A percentile compares a stretch with the other conserved stretches of the same genome.
These are phyloP conservation scores for Andrena chrysosceles DNA, from an alignment of 2,888 invertebrate species.

Conservation along the genomic window DNA sequence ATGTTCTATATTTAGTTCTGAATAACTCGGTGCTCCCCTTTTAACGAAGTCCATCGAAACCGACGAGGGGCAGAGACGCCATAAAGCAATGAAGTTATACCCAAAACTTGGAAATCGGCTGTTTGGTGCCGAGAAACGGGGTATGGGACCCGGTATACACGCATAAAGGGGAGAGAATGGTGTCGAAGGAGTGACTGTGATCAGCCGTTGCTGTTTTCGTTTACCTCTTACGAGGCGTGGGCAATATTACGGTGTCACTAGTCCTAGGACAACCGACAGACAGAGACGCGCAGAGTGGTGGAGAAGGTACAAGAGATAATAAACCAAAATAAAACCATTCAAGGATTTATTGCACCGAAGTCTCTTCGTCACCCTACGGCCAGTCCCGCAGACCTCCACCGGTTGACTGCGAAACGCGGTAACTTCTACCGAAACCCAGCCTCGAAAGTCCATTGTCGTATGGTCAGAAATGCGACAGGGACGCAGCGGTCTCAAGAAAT, in stretches of 20 bases:
- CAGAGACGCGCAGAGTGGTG: background rate
- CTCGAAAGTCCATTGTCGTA: slow-evolving; percentile 33
- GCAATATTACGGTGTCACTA: slow-evolving; percentile 40
- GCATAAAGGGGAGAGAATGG: slow-evolving; percentile 28
- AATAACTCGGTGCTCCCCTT: background rate
- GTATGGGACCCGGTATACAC: background rate
- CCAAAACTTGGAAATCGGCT: slow-evolving; percentile 35
- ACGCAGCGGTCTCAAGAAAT: background rate
- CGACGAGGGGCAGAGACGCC: background rate
- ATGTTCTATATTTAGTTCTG: background rate
- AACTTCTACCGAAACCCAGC: slow-evolving; percentile 35
- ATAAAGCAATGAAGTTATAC: slow-evolving; percentile 54
- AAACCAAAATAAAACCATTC: slow-evolving; percentile 77
- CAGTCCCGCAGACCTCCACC: slow-evolving; percentile 1
- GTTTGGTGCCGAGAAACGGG: background rate
- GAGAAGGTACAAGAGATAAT: slow-evolving; percentile 44
- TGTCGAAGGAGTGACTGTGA: background rate
- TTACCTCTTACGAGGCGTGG: slow-evolving; percentile 26
- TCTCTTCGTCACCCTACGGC: slow-evolving; percentile 30
- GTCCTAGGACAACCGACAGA: background rate
- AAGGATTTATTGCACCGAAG: slow-evolving; percentile 72
- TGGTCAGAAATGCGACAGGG: slow-evolving; percentile 39
- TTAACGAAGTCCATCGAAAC: background rate
- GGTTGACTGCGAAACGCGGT: slow-evolving; percentile 26
- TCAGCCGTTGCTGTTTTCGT: slow-evolving; percentile 13